Evolutionary conservation across 2,888 invertebrate genomes (phyloP).

Genomic region (Melinaea marsaeus): DNA sequence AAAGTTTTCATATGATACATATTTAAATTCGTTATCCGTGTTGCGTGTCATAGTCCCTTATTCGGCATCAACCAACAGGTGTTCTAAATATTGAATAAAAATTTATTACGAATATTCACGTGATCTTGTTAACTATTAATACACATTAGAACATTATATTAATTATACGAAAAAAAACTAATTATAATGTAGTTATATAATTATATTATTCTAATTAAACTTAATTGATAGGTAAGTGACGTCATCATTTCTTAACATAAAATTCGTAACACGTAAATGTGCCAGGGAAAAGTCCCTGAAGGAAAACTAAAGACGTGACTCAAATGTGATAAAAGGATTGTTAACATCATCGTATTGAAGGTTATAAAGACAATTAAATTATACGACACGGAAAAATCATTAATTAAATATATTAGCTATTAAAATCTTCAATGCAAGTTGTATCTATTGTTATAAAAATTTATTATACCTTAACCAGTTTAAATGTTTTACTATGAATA

Average conservation of each 20-base stretch:
- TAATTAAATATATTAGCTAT: too few relatives aligned
- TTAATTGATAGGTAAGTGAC: background rate
- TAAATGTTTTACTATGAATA: background rate
- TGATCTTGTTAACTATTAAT: background rate
- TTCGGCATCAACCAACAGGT: slow-evolving; percentile 59
- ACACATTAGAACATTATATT: too few relatives aligned
- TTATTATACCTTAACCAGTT: background rate
- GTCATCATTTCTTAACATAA: background rate
- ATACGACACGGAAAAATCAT: background rate
- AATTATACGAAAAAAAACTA: too few relatives aligned
- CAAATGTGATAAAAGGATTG: slow-evolving; percentile 31
- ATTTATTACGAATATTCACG: slow-evolving; percentile 40
- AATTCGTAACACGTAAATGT: slow-evolving; percentile 33
- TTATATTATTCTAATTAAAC: background rate
- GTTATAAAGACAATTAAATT: background rate
- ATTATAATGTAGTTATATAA: too few relatives aligned
- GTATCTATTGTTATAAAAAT: too few relatives aligned
- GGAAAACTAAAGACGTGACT: slow-evolving; percentile 35
- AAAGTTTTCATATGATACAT: background rate
- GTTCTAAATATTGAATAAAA: slow-evolving; percentile 54
- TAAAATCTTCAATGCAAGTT: too few relatives aligned
- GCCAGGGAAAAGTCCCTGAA: slow-evolving; percentile 52
- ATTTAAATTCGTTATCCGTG: slow-evolving; percentile 10
- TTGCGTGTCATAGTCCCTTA: slow-evolving; percentile 53
- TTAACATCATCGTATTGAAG: slow-evolving; percentile 30